A percentile compares a stretch with the other conserved stretches of the same genome.
These are phyloP conservation scores for Baccha elongata DNA, from an alignment of 2,888 invertebrate genomes.

Conservation along the genomic window DNA sequence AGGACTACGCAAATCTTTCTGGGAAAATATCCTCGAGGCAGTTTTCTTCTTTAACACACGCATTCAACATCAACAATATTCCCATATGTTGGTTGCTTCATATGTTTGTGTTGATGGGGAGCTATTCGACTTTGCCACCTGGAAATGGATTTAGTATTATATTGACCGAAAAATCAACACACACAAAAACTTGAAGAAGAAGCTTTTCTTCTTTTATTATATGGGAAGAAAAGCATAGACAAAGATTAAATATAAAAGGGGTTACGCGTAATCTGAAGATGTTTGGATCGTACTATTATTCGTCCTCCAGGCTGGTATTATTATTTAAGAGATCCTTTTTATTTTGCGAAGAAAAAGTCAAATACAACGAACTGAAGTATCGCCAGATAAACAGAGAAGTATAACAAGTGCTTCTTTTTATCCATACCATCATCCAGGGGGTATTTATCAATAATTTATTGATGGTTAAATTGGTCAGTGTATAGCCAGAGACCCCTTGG, in stretches of 20 bases:
- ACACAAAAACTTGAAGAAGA: slow-evolving; percentile 35
- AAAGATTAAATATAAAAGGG: slow-evolving; percentile 25
- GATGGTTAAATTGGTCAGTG: slow-evolving; percentile 20
- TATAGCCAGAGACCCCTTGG: slow-evolving; percentile 4
- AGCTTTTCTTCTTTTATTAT: slow-evolving; percentile 37
- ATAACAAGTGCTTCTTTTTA: slow-evolving; percentile 14
- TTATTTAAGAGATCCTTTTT: slow-evolving; percentile 44
- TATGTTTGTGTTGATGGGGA: slow-evolving; percentile 16
- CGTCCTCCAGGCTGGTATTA: slow-evolving; percentile 55
- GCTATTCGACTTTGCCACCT: slow-evolving; percentile 51
- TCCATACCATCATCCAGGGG: slow-evolving; percentile 5
- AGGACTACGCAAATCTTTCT: slow-evolving; percentile 7
- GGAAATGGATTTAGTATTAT: slow-evolving; percentile 38
- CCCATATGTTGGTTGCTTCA: slow-evolving; percentile 40
- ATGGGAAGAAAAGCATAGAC: slow-evolving; percentile 3
- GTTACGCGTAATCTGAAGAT: slow-evolving; percentile 26
- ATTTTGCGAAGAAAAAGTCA: slow-evolving; percentile 19
- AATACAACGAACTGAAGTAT: background rate
- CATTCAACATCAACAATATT: slow-evolving; percentile 22
- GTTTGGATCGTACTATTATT: slow-evolving; percentile 43
- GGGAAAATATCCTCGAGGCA: slow-evolving; percentile 41
- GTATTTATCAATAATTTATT: slow-evolving; percentile 34
- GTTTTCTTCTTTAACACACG: slow-evolving; percentile 22
- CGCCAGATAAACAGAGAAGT: background rate
- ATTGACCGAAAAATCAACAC: slow-evolving; percentile 56